A percentile compares a stretch with the other conserved stretches of the same genome.
Conservation (phyloP, 1,140 invertebrate species). For the Chironomus striatipennis region DNA sequence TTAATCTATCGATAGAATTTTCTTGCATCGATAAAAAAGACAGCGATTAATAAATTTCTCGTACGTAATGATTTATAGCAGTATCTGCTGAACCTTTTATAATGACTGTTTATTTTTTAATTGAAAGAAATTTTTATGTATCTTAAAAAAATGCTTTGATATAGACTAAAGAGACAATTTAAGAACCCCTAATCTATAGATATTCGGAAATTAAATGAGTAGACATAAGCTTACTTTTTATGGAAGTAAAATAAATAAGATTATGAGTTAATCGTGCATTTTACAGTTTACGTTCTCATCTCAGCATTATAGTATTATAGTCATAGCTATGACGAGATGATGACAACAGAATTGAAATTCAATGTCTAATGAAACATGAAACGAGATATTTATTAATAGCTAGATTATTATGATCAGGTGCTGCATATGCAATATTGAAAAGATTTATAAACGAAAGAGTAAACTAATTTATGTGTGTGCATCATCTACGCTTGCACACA, state of each 20-base stretch:
- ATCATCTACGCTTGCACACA: background rate
- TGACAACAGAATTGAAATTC: background rate
- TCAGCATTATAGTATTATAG: background rate
- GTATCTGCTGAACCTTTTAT: too few relatives aligned
- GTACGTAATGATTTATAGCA: too few relatives aligned
- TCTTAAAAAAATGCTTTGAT: too few relatives aligned
- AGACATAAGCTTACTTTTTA: background rate
- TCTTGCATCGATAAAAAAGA: background rate
- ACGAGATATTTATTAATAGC: background rate
- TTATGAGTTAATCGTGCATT: background rate
- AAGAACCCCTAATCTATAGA: too few relatives aligned
- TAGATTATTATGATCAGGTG: background rate
- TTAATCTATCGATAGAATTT: background rate
- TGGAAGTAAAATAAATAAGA: background rate
- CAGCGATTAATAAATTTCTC: too few relatives aligned
- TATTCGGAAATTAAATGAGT: too few relatives aligned
- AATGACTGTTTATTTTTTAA: too few relatives aligned
- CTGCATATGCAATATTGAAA: background rate
- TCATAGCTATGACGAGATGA: background rate
- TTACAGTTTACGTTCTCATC: background rate
- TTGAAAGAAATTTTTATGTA: too few relatives aligned
- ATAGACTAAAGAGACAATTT: too few relatives aligned
- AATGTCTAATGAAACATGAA: conserved; percentile 14
- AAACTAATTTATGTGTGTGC: background rate
- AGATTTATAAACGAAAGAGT: background rate